Percentiles rank a stretch among this genome's conserved stretches.
Conservation (phyloP, 1,140 invertebrate species). For the Zelostemma sp. region DNA sequence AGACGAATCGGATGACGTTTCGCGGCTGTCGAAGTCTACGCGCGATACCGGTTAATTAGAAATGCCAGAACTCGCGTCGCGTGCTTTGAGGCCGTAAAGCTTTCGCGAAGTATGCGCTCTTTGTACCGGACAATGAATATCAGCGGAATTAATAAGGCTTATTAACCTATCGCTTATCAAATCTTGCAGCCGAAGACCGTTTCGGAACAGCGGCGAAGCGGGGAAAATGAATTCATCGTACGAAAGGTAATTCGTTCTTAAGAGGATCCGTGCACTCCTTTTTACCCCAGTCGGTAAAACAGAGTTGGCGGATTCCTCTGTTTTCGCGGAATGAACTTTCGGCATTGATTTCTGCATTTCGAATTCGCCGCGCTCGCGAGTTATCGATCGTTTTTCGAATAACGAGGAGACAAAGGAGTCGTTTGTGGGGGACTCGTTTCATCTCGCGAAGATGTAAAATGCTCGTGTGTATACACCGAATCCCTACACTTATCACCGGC, state of each 20-base stretch:
- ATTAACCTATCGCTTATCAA: conserved; percentile 30
- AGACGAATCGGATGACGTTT: too few species aligned
- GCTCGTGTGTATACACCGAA: conserved; percentile 36
- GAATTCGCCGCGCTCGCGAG: background rate
- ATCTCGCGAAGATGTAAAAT: conserved; percentile 18
- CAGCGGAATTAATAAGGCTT: conserved; percentile 18
- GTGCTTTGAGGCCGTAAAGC: conserved; percentile 9
- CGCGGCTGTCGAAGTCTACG: background rate
- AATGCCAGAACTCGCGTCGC: conserved; percentile 4
- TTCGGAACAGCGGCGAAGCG: too few species aligned
- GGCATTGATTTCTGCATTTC: background rate
- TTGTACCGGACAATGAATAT: conserved; percentile 3
- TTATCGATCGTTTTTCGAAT: conserved; percentile 6
- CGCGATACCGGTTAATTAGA: conserved; percentile 11
- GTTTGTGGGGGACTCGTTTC: conserved; percentile 40
- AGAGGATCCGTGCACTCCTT: too few species aligned
- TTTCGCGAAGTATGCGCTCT: background rate
- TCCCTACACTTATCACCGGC: conserved; percentile 34
- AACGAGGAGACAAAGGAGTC: conserved; percentile 42
- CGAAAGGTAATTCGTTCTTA: too few species aligned
- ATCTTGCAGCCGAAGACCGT: conserved; percentile 11
- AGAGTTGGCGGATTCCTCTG: too few species aligned
- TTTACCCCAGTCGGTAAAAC: too few species aligned
- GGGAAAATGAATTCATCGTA: too few species aligned
- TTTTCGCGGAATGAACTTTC: background rate